Base-by-base conservation (phyloP, 2,113 vertebrate species). In the Phaetusa simplex region DNA sequence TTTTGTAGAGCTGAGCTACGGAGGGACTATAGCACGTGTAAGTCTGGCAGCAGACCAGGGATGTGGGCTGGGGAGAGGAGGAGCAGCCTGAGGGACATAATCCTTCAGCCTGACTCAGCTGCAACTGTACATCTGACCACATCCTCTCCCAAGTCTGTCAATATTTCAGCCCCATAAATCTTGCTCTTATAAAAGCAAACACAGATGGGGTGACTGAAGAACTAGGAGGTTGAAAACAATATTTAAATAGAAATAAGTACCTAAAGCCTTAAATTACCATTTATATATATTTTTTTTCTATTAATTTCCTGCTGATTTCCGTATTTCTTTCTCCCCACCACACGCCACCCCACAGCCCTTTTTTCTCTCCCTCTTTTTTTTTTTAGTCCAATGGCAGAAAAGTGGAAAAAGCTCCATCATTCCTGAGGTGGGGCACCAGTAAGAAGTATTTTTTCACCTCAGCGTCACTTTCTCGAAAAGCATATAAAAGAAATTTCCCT, bases 21-120 rank as follows among this genome's bases (percentile, higher is more conserved):
- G 16, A 76, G 10, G 32, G 17, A 32, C 40, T 36, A 2, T 1
- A 73, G 47, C 6, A 3, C 0, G 0, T 12, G 8, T 18, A 42
- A 56, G 4, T 5, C 7, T 67, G 12, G 11, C 36, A 78, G 40
- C 6, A 84, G 45, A 36, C 7, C n/a, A 42, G 26, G 47, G 38
- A 13, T 45, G 34, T 61, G 12, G 38, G 32, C 27, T 66, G 9
- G 6, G 36, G 23, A 47, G 14, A 61, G 12, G 27, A 65, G 5
- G 14, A 50, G 34, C 53, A 81, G 10, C 30, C 9, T 19, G 59
- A 49, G 8, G 27, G 30, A 62, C 20, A 22, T 29, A 49, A 29
- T n/a, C 26, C 8, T 29, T 82, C n/a, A 6, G 1, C 36, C 45
- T 73, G 45, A 43, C 14, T 70, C 45, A 82, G 62, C 38, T 74